Percentiles rank a stretch among this genome's conserved stretches.
Conservation (phyloP, 2,797 vertebrate genomes). For the Chaenodraco wilsoni region DNA sequence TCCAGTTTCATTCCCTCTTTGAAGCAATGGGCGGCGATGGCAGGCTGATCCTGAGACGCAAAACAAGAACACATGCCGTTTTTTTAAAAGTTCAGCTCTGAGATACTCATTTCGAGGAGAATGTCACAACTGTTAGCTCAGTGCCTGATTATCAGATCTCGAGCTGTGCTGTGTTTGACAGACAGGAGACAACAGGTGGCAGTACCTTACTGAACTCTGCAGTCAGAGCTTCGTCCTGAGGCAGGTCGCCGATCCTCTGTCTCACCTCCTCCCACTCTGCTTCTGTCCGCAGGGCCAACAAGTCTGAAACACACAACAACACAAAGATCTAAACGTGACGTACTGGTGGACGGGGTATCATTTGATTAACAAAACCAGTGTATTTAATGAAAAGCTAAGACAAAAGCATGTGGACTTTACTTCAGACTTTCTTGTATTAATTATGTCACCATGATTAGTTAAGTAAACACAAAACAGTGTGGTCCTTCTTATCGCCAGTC, state of each 20-base stretch:
- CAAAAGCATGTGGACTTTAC: background rate
- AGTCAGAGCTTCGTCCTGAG: constrained; percentile 88
- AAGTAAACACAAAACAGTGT: constrained; percentile 1
- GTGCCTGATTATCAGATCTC: constrained; percentile 7
- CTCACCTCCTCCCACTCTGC: constrained; percentile 92
- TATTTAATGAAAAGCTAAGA: background rate
- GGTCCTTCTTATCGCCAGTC: background rate
- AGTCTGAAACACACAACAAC: constrained; percentile 78
- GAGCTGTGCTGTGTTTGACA: background rate
- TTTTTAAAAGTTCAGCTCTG: constrained; percentile 17
- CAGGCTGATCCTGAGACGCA: constrained; percentile 88
- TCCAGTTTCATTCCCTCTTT: constrained; percentile 96
- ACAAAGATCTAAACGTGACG: constrained; percentile 14
- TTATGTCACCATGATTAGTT: background rate
- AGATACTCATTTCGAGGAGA: background rate
- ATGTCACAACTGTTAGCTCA: constrained; percentile 1
- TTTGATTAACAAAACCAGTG: constrained; percentile 1
- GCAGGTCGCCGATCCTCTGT: constrained; percentile 86
- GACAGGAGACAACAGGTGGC: constrained; percentile 4
- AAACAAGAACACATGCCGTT: constrained; percentile 27
- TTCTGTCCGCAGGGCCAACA: constrained; percentile 87
- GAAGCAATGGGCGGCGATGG: constrained; percentile 88
- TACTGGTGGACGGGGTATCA: background rate
- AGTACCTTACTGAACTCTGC: constrained; percentile 92
- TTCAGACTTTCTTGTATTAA: background rate